These are phyloP conservation scores for Anarhynchus alexandrinus DNA, from an alignment of 2,113 vertebrate species.

Conservation along the genomic window DNA sequence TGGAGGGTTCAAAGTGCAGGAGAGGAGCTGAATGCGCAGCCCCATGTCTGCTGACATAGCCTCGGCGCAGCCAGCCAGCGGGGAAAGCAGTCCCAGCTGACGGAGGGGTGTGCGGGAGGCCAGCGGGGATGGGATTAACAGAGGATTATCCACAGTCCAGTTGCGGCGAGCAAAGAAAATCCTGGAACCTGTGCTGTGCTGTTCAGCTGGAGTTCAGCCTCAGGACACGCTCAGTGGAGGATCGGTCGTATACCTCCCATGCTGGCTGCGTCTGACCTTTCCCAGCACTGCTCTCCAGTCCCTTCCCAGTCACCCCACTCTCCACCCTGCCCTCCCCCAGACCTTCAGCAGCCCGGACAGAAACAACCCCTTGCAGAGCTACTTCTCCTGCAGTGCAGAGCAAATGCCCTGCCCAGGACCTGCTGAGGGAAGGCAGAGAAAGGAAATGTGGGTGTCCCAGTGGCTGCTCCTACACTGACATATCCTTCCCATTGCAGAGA, in stretches of 20 bases:
- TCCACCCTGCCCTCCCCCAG: neutral
- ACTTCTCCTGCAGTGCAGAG: neutral
- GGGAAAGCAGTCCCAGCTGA: neutral
- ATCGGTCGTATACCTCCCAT: fast-evolving
- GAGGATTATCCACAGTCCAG: slow-evolving; percentile 46
- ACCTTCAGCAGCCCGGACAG: neutral
- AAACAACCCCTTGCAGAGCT: neutral
- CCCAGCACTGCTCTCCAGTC: neutral
- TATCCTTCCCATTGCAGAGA: neutral
- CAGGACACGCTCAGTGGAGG: neutral
- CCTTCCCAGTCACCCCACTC: neutral
- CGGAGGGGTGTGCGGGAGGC: neutral
- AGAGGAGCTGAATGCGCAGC: slow-evolving; percentile 40
- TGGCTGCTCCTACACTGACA: neutral
- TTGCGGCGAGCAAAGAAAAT: neutral
- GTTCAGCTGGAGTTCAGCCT: slow-evolving; percentile 37
- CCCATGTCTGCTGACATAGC: neutral
- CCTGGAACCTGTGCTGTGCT: neutral
- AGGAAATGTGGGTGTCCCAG: neutral
- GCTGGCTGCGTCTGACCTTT: neutral
- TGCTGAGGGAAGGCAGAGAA: neutral
- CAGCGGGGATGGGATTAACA: neutral
- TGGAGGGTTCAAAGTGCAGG: neutral
- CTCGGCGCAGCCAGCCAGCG: neutral
- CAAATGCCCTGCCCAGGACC: neutral